Evolutionary conservation across 2,113 vertebrate species (phyloP), one percentile per base, ranked within the genome.

Genomic region (Oreotrochilus melanogaster): DNA sequence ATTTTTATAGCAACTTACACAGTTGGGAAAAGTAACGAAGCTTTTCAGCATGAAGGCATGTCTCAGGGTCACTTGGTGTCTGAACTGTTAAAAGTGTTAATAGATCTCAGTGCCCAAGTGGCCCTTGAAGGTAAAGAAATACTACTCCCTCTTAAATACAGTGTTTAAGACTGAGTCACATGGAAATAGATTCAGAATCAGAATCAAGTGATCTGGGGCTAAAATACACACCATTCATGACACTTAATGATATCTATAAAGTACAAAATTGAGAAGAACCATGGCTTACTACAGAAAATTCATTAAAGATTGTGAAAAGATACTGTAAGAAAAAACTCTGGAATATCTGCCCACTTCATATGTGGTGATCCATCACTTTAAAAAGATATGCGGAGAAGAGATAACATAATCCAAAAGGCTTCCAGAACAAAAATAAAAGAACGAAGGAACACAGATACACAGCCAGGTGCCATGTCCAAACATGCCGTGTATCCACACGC

Each of bases 401-500:
- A 28, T 11, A 22, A 62, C 5, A 7, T 37, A 39, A 84, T 22
- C 22, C 33, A 51, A 71, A 76, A n/a, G 45, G 30, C 7, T 73
- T 57, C 12, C 6, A 82, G n/a, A 25, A 67, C 30, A 62, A 64
- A 62, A 81, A 28, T 2, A 6, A 57, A 72, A 53, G 18, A 86
- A 82, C 0, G 1, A 72, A 64, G 30, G 30, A 82, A 69, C 6
- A 48, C 7, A 25, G 30, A 64, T 35, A 33, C 19, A 42, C 10
- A 37, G 10, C 25, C 37, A 75, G 50, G 42, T 33, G 33, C 9
- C 45, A 37, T 54, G 12, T 76, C 27, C 39, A 60, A 45, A 70
- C 10, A 13, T 15, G 21, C 2, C 9, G 23, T 5, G 10, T 67
- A 73, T 48, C 4, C 23, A 57, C 1, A 0, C 2, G 18, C 30